Evolutionary conservation across 2,888 invertebrate species (phyloP), one percentile per base, ranked within the genome.

Genomic region (Tortricodes alternella): DNA sequence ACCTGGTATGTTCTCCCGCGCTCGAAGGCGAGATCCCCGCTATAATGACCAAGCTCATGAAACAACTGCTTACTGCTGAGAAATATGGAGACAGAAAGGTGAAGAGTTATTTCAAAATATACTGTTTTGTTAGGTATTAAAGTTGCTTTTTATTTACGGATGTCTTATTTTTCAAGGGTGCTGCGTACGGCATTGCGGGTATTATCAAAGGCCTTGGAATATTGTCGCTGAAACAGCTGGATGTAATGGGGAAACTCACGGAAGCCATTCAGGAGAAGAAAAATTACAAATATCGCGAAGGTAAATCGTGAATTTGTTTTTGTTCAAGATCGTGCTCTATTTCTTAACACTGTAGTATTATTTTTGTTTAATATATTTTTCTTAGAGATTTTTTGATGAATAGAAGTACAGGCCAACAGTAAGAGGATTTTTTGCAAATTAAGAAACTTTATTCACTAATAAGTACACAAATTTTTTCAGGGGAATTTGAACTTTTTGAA

Each of bases 161-260:
- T 13, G 6, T n/a, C 38, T 34, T 23, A 7, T 35, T 34, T 56
- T 53, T 38, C 37, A 60, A 97, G 87, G 99, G 99, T 8, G 99
- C 99, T 0, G 99, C 99, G 0, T 99, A 99, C 78, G 99, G 99
- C 8, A 93, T 99, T 53, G 99, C 99, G 0, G 99, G 99, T 1
- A 93, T 96, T 52, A 97, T 99, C 51, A 99, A 99, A 83, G 99
- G 99, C 0, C 94, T 99, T 79, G 99, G 99, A 16, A 99, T 99
- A 64, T 89, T 99, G 27, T 96, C 98, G 0, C 90, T 99, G 51
- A 99, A 98, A 77, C 98, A 99, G 72, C 92, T 98, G 39, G 98
- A 99, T 69, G 98, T 99, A 35, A 99, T 99, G 97, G 95, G 95
- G 2, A 96, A 96, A 62, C 90, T 99, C 44, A 98, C 97, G 0